A percentile compares a stretch with the other conserved stretches of the same genome.
Evolutionary conservation across 2,113 vertebrate genomes (phyloP).

Genomic region (Petroica traversi): DNA sequence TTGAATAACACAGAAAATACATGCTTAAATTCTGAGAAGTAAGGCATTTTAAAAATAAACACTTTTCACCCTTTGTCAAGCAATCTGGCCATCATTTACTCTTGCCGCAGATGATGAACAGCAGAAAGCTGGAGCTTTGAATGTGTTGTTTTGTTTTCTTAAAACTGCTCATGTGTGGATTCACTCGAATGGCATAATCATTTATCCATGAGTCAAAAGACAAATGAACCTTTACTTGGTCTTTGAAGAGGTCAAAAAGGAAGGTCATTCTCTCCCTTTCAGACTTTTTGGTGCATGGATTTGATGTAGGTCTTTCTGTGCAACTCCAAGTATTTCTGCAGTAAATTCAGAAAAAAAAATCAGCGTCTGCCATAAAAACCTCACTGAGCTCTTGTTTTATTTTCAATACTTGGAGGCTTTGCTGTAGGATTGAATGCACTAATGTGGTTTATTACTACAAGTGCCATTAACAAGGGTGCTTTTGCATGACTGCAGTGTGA

Average conservation of each 20-base stretch:
- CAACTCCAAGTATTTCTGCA: neutral
- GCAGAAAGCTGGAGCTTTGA: neutral
- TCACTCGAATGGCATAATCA: neutral
- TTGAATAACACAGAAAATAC: neutral
- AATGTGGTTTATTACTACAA: neutral
- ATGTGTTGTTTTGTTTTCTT: neutral
- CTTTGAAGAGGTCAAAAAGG: slow-evolving; percentile 4
- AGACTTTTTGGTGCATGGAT: neutral
- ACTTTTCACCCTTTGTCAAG: neutral
- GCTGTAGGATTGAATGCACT: neutral
- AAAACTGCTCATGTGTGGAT: neutral
- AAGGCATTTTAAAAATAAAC: neutral
- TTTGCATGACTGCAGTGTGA: neutral
- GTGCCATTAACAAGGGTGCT: neutral
- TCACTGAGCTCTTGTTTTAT: neutral
- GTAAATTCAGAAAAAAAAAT: neutral
- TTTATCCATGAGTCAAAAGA: neutral
- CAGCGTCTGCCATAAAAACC: neutral
- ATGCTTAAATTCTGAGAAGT: neutral
- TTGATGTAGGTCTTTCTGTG: neutral
- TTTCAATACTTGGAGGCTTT: neutral
- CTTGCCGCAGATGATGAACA: neutral
- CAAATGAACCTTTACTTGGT: neutral
- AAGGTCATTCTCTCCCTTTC: neutral
- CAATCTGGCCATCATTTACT: neutral